These are phyloP conservation scores for Tanypteryx hageni DNA, from an alignment of 2,888 invertebrate genomes.

Conservation along the genomic window DNA sequence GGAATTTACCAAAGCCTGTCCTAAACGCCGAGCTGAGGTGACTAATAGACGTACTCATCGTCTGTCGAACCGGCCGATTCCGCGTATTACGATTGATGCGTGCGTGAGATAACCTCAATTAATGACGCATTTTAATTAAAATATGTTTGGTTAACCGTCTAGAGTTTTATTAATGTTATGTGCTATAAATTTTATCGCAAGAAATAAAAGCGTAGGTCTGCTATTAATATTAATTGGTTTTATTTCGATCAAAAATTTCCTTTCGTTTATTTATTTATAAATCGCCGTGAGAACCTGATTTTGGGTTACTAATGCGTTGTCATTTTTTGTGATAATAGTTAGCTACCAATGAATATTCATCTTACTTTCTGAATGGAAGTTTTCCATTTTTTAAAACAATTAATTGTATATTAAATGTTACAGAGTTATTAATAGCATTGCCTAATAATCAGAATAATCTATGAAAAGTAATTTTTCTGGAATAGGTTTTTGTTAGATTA, in stretches of 20 bases:
- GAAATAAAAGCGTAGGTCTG: background rate
- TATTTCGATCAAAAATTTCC: background rate
- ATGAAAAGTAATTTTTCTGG: background rate
- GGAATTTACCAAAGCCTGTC: background rate
- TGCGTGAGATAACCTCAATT: background rate
- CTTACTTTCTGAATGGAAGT: background rate
- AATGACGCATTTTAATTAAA: slow-evolving; percentile 17
- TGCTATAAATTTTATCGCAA: background rate
- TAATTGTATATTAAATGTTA: background rate
- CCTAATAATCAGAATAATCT: background rate
- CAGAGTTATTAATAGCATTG: background rate
- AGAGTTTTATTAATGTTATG: slow-evolving; percentile 7
- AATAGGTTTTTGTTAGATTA: background rate
- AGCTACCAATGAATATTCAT: slow-evolving; percentile 49
- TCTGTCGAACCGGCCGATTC: slow-evolving; percentile 17
- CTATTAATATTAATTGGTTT: background rate
- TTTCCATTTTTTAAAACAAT: background rate
- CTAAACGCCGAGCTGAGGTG: background rate
- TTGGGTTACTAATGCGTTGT: background rate
- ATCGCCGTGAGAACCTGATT: slow-evolving; percentile 20
- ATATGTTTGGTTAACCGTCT: background rate
- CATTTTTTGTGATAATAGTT: background rate
- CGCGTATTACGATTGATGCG: background rate
- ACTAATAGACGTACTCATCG: slow-evolving; percentile 4
- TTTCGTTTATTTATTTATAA: background rate